Conservation (phyloP, 2,797 vertebrate genomes). For the Coendou prehensilis region DNA sequence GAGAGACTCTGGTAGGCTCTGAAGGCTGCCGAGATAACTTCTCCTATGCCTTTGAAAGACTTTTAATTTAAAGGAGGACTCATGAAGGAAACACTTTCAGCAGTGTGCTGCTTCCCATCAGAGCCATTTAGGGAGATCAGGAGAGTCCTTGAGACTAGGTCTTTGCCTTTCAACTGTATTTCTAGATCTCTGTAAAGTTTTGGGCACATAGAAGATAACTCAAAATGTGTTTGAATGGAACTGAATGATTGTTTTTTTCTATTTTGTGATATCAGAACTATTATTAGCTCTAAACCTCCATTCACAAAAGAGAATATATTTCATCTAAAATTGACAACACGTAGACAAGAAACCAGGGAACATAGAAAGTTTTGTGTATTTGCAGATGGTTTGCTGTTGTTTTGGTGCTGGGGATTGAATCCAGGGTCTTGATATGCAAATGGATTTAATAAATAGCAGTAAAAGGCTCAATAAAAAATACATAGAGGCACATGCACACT, state of each 20-base stretch:
- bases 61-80: background rate
- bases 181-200: background rate
- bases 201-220: background rate
- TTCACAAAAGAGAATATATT: background rate
- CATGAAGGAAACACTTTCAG: background rate
- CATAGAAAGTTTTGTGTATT: background rate
- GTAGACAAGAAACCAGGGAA: background rate
- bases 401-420: background rate
- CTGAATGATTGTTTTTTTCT: conserved; percentile 42
- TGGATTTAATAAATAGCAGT: conserved; percentile 1
- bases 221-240: conserved; percentile 11
- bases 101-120: background rate
- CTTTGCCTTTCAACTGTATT: background rate
- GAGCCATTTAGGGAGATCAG: background rate
- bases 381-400: background rate
- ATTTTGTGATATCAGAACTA: conserved; percentile 9
- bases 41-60: background rate
- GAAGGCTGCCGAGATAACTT: background rate
- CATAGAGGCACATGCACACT: background rate
- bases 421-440: background rate
- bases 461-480: background rate
- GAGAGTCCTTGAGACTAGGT: background rate
- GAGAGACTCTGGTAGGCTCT: background rate
- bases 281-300: background rate
- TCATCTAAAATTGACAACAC: background rate